phyloP scores from a whole-genome alignment of 2,113 vertebrate genomes.

The Hydropotes inermis region DNA sequence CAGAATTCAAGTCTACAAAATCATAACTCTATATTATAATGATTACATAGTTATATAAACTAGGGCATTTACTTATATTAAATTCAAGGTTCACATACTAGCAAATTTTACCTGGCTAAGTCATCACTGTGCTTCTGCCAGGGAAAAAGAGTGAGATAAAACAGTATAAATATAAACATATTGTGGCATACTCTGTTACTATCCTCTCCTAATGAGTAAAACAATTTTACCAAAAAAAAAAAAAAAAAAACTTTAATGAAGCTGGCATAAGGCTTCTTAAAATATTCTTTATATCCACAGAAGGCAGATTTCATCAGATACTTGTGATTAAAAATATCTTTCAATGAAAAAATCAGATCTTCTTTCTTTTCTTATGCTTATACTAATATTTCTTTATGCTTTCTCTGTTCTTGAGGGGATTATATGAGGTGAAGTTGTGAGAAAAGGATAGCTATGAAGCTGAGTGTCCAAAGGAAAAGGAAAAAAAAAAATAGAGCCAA shows the following conservation, averaged over 20 bases:
- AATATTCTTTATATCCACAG: slow-evolving; percentile 36
- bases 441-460: not conserved
- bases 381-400: not conserved
- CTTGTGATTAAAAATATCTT: not conserved
- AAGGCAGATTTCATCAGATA: not conserved
- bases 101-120: slow-evolving; percentile 59
- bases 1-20: slow-evolving; percentile 63
- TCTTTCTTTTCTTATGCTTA: not conserved
- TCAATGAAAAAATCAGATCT: not conserved
- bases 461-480: not conserved
- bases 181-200: slow-evolving; percentile 18
- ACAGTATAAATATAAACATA: slow-evolving; percentile 39
- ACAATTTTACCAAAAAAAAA: not conserved
- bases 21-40: slow-evolving; percentile 63
- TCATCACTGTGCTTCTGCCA: slow-evolving; percentile 57
- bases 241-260: not conserved
- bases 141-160: slow-evolving; percentile 56
- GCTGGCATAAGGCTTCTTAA: slow-evolving; percentile 16
- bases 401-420: not conserved
- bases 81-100: slow-evolving; percentile 54
- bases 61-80: slow-evolving; percentile 74
- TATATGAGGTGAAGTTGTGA: not conserved
- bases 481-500: not conserved
- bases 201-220: slow-evolving; percentile 28
- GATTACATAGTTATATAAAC: slow-evolving; percentile 65